Base-by-base conservation (phyloP, 2,888 invertebrate genomes). In the Piscicola geometra region DNA sequence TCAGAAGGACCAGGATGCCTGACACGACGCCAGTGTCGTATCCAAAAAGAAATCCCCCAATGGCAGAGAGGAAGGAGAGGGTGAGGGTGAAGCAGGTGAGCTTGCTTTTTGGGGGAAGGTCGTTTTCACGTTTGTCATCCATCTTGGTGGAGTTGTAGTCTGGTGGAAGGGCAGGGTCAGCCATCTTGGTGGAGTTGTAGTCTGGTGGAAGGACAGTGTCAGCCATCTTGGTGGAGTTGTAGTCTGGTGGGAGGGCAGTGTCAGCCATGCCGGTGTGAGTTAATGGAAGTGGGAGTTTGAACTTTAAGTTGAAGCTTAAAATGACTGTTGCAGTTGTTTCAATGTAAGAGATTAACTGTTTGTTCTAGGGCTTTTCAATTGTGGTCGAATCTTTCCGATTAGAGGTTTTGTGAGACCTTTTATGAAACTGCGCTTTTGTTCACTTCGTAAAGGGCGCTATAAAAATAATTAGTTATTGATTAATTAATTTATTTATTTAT, bases 1-100 rank as follows among this genome's bases (percentile, higher is more conserved):
- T 76, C 18, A 83, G 78, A 3, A 85, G 78, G 5, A 87, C 79
- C 84, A 87, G 86, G 0, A 88, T 87, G 25, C 88, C 87, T 0
- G 88, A 88, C 1, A 88, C 86, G 47, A 88, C 88, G 9, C 88
- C 88, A 0, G 89, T 89, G 80, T 89, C 89, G 81, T 89, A 89
- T n/a, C 89, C 89, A 81, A 89, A 89, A 32, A 88, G 82, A 80
- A 88, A 88, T 0, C 88, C 88, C 2, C 88, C 88, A 64, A 85
- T 82, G 30, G 84, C 83, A 0, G 84, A 81, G 78, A 84, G 82
- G 73, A 82, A 81, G 32, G 84, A 80, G 41, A 85, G 76, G 21
- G 82, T 36, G 76, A 81, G 82, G 28, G 80, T 78, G 76, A 84
- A 80, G 18, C 41, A 18, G 12, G 79, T 75, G 21, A 78, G n/a